These are phyloP conservation scores for Pyxicephalus adspersus DNA, from an alignment of 2,113 vertebrate species.

Conservation along the genomic window DNA sequence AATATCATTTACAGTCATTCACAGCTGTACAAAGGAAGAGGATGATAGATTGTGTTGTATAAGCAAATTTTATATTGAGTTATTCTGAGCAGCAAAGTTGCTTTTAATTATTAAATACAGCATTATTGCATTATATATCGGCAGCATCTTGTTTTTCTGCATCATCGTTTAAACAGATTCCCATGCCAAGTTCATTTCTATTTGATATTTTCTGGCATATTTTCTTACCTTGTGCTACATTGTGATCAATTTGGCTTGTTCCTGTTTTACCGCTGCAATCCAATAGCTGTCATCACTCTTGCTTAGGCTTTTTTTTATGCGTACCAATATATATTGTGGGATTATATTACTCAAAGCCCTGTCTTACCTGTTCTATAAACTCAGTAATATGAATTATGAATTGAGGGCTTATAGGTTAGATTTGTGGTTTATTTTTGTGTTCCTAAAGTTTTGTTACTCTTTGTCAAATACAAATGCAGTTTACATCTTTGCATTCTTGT, in stretches of 20 bases:
- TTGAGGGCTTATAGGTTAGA: conserved; percentile 2
- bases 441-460: not conserved
- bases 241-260: conserved; percentile 13
- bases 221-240: not conserved
- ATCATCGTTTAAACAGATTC: no score
- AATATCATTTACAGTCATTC: no score
- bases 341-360: conserved; percentile 32
- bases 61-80: no score
- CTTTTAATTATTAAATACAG: no score
- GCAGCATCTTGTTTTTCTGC: no score
- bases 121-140: no score
- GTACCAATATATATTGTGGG: conserved; percentile 16
- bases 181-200: not conserved
- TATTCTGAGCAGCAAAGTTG: no score
- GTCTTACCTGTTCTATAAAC: conserved; percentile 24
- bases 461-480: not conserved
- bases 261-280: conserved; percentile 8
- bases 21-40: no score
- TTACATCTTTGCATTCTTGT: not conserved
- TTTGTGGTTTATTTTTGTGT: not conserved
- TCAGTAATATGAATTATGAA: conserved; percentile 39
- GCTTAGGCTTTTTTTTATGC: not conserved
- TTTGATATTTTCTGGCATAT: conserved; percentile 6
- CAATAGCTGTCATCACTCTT: conserved; percentile 21
- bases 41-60: no score